Conservation (phyloP, 2,888 invertebrate species). For the Xylota sylvarum region DNA sequence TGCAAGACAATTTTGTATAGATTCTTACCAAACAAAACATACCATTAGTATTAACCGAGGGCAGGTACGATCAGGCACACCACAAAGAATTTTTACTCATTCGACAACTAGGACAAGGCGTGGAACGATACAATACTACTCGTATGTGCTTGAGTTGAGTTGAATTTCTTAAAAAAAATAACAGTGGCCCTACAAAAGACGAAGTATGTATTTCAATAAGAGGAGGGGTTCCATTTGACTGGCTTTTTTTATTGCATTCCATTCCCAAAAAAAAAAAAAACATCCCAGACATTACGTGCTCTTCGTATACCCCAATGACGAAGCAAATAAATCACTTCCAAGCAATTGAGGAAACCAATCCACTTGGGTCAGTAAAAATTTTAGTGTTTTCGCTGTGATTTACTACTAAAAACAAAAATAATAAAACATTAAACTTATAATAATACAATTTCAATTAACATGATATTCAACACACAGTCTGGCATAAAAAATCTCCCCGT, state of each 20-base stretch:
- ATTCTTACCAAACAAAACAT: no score
- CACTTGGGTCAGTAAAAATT: background rate
- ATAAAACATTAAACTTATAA: background rate
- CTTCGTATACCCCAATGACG: background rate
- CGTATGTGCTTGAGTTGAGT: no score
- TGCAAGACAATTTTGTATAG: no score
- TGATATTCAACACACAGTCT: background rate
- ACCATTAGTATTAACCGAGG: no score
- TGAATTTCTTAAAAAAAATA: no score
- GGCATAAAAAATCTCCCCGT: conserved; percentile 1
- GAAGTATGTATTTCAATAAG: background rate
- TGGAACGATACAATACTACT: no score
- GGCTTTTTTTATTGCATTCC: background rate
- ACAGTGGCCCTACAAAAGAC: no score
- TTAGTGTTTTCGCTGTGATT: background rate
- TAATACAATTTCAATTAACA: conserved; percentile 12
- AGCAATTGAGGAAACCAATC: background rate
- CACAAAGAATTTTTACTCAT: background rate
- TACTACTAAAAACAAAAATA: background rate
- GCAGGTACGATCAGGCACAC: no score
- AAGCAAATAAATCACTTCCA: conserved; percentile 3
- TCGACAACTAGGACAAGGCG: background rate
- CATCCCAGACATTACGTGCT: background rate
- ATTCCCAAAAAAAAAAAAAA: background rate
- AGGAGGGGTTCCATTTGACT: background rate